Evolutionary conservation across 2,113 vertebrate genomes (phyloP).

Genomic region (Epinephelus fuscoguttatus): DNA sequence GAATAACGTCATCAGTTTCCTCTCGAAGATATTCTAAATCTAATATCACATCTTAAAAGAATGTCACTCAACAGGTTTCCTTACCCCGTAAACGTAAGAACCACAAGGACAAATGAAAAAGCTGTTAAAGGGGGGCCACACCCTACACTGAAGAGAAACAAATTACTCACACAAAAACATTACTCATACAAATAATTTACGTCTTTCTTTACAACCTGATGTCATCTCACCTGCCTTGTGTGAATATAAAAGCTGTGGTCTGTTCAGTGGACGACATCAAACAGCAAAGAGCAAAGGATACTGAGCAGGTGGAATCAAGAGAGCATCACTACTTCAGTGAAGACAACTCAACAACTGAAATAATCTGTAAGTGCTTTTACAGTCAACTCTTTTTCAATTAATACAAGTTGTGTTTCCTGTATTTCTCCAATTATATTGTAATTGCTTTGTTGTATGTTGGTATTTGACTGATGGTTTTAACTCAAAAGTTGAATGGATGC

Average conservation of each 20-base stretch:
- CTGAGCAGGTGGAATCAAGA: background rate
- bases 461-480: background rate
- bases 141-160: background rate
- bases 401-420: background rate
- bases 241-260: background rate
- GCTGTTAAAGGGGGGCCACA: background rate
- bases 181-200: background rate
- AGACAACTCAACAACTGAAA: background rate
- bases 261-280: background rate
- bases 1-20: too few species aligned
- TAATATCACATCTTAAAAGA: background rate
- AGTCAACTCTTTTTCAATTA: background rate
- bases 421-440: background rate
- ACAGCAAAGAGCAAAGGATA: background rate
- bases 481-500: background rate
- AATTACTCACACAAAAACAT: too few species aligned
- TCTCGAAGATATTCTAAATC: background rate
- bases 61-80: background rate
- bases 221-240: background rate
- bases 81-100: background rate
- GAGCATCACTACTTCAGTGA: background rate
- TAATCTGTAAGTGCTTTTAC: background rate
- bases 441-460: background rate
- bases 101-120: too few species aligned
- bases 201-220: background rate